Evolutionary conservation across 2,113 vertebrate genomes (phyloP).

Genomic region (Megalops atlanticus): DNA sequence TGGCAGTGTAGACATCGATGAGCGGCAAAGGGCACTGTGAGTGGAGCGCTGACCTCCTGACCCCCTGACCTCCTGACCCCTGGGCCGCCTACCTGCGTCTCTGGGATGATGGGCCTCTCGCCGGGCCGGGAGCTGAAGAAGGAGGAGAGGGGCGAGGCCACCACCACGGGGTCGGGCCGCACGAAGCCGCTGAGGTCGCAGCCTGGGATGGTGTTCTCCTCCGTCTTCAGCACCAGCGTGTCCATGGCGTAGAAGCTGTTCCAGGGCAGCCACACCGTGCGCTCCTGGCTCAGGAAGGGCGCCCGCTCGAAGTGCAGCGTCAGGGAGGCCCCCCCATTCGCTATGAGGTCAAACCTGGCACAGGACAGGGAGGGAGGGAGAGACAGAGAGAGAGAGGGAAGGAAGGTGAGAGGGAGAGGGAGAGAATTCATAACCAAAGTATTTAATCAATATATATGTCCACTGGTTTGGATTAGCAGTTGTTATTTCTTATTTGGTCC

Average conservation of each 20-base stretch:
- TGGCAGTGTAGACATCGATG: not conserved
- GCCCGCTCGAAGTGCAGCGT: conserved; percentile 95
- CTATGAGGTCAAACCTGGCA: conserved; percentile 95
- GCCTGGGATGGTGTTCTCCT: conserved; percentile 98
- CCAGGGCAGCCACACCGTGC: conserved; percentile 96
- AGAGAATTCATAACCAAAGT: too few relatives aligned
- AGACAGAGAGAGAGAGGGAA: not conserved
- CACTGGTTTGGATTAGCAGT: too few relatives aligned
- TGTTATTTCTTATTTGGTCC: too few relatives aligned
- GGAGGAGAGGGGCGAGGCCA: conserved; percentile 94
- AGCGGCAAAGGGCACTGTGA: not conserved
- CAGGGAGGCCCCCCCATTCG: conserved; percentile 90
- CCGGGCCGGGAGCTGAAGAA: conserved; percentile 93
- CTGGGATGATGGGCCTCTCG: conserved; percentile 91
- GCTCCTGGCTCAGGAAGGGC: conserved; percentile 95
- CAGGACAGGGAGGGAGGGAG: conserved; percentile 28
- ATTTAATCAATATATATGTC: too few relatives aligned
- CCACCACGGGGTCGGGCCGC: conserved; percentile 92
- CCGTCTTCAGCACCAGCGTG: conserved; percentile 96
- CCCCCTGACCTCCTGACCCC: conserved; percentile 18
- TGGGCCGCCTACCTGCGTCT: conserved; percentile 87
- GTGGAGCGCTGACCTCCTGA: not conserved
- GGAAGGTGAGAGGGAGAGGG: not conserved
- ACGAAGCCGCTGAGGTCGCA: conserved; percentile 96
- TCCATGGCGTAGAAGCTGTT: conserved; percentile 98